A percentile compares a stretch with the other conserved stretches of the same genome.
phyloP scores from a whole-genome alignment of 2,888 invertebrate genomes.

The Alsophila aescularia region DNA sequence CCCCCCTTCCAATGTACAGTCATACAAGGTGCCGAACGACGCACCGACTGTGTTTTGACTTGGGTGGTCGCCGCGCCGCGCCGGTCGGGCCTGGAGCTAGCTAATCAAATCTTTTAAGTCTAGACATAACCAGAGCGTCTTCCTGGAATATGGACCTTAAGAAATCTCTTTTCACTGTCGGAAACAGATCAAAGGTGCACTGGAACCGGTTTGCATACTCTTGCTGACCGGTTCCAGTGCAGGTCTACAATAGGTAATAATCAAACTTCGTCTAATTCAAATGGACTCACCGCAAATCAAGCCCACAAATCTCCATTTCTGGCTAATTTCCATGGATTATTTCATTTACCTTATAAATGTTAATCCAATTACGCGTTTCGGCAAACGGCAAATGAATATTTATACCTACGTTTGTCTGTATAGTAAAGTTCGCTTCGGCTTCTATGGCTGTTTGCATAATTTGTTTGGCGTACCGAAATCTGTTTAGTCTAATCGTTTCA shows the following conservation, averaged over 20 bases:
- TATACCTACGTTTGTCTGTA: slow-evolving; percentile 15
- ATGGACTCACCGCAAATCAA: not conserved
- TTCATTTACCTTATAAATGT: slow-evolving; percentile 2
- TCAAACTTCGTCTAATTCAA: not conserved
- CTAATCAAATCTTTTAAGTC: too few relatives aligned
- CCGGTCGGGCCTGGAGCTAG: too few relatives aligned
- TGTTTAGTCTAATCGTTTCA: not conserved
- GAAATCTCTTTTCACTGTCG: too few relatives aligned
- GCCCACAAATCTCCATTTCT: not conserved
- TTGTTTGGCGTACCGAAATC: not conserved
- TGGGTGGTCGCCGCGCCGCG: too few relatives aligned
- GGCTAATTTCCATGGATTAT: slow-evolving; percentile 12
- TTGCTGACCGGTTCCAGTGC: too few relatives aligned
- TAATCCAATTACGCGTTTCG: slow-evolving; percentile 18
- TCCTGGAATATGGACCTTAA: too few relatives aligned
- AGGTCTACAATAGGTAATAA: not conserved
- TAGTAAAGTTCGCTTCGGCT: not conserved
- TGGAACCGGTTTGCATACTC: too few relatives aligned
- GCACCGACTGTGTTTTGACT: too few relatives aligned
- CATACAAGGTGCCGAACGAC: too few relatives aligned
- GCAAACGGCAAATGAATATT: slow-evolving; percentile 17
- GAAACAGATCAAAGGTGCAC: too few relatives aligned
- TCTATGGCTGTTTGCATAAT: slow-evolving; percentile 19
- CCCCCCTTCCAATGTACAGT: too few relatives aligned
- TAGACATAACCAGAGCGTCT: too few relatives aligned